Evolutionary conservation across 2,113 vertebrate species (phyloP).

Genomic region (Neolamprologus devosi): DNA sequence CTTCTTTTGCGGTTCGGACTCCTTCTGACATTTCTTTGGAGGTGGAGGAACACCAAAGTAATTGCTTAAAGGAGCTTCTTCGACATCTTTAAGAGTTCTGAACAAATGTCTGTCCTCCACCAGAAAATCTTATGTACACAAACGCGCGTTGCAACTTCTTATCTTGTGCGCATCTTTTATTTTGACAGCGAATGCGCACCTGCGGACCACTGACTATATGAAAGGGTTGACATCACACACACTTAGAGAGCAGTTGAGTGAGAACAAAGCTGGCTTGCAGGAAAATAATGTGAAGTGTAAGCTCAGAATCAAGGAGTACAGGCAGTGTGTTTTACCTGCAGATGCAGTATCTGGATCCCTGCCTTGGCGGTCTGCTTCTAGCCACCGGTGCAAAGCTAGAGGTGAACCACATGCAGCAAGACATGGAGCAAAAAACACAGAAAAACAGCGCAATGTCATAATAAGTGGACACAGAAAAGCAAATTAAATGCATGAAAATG

Average conservation of each 20-base stretch:
- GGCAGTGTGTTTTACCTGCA: slow-evolving; percentile 76
- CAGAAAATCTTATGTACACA: accelerated
- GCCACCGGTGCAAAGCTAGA: slow-evolving; percentile 92
- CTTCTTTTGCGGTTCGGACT: accelerated
- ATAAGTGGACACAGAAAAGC: slow-evolving; percentile 9
- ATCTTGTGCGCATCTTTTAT: accelerated
- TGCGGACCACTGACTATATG: accelerated
- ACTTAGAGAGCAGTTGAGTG: background rate
- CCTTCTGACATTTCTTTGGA: accelerated
- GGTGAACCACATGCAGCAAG: slow-evolving; percentile 72
- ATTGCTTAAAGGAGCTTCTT: background rate
- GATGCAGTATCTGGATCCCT: slow-evolving; percentile 78
- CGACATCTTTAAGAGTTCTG: accelerated
- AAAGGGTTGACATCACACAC: background rate
- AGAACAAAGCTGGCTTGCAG: background rate
- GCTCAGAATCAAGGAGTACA: background rate
- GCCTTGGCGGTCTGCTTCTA: slow-evolving; percentile 90
- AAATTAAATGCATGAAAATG: slow-evolving; percentile 23
- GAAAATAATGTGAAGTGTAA: background rate
- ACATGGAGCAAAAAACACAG: slow-evolving; percentile 56
- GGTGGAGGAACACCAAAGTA: background rate
- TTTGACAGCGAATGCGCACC: background rate
- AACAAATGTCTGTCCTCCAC: background rate
- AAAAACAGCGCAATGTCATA: slow-evolving; percentile 42
- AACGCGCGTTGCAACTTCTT: accelerated